Evolutionary conservation across 2,113 vertebrate species (phyloP).

Genomic region (Gallinago paraguaiae): DNA sequence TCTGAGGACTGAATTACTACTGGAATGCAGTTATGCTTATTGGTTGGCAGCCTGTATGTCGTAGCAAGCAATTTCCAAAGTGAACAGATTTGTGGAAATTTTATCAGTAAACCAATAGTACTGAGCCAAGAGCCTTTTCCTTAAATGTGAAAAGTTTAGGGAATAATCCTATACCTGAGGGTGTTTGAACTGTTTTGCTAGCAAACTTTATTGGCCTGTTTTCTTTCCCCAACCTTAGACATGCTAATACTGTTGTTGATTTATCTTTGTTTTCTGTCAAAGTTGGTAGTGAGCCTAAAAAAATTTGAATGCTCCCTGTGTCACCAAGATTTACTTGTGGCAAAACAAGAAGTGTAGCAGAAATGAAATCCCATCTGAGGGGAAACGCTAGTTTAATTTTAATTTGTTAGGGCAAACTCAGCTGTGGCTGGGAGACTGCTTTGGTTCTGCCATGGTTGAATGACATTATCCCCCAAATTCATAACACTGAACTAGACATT

Average conservation of each 20-base stretch:
- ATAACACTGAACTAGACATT: constrained; percentile 50
- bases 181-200: not conserved
- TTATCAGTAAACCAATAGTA: not conserved
- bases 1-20: not conserved
- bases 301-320: not conserved
- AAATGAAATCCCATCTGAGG: constrained; percentile 57
- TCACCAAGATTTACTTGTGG: constrained; percentile 37
- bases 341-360: constrained; percentile 50
- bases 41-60: not conserved
- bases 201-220: not conserved
- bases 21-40: not conserved
- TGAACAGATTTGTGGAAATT: not conserved
- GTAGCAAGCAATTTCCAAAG: not conserved
- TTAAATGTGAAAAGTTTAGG: not conserved
- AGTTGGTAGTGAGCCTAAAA: constrained; percentile 50
- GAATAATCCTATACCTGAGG: not conserved
- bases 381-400: constrained; percentile 53
- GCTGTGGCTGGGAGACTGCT: constrained; percentile 28
- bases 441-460: constrained; percentile 40
- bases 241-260: constrained; percentile 1
- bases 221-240: not conserved
- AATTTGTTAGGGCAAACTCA: constrained; percentile 56
- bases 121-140: not conserved
- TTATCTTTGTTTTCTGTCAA: constrained; percentile 59
- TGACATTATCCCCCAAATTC: constrained; percentile 63